Conservation (phyloP, 53 echinoderm and acorn worm species). For the Paracentrotus lividus region DNA sequence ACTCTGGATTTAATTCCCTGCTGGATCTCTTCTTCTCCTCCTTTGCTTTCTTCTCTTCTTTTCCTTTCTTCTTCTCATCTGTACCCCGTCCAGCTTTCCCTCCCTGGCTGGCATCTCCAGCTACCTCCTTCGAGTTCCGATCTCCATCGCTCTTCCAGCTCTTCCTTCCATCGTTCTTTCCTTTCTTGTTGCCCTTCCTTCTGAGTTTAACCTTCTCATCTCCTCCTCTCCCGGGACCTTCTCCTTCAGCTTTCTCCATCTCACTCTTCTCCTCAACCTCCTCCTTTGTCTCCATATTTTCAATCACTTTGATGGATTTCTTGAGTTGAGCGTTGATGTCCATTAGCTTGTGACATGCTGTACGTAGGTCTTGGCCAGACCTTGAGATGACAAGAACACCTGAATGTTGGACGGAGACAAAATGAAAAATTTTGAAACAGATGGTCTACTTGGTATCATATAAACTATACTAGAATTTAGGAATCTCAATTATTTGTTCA, state of each 20-base stretch:
- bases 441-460: too few relatives aligned
- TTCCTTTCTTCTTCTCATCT: constrained; percentile 44
- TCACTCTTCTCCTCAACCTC: constrained; percentile 82
- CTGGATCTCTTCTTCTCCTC: constrained; percentile 56
- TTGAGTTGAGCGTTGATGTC: constrained; percentile 92
- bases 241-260: constrained; percentile 75
- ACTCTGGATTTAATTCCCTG: constrained; percentile 19
- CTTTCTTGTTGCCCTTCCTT: constrained; percentile 56
- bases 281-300: constrained; percentile 90
- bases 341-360: constrained; percentile 88
- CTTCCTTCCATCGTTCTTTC: constrained; percentile 61
- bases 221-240: constrained; percentile 46
- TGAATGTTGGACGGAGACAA: background rate
- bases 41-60: constrained; percentile 33
- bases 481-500: too few relatives aligned
- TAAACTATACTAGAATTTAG: too few relatives aligned
- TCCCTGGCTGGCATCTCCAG: background rate
- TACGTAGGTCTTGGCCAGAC: constrained; percentile 79
- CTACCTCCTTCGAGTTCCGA: constrained; percentile 51
- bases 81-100: background rate
- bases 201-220: constrained; percentile 41
- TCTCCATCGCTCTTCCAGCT: constrained; percentile 71
- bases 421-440: too few relatives aligned
- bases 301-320: constrained; percentile 86
- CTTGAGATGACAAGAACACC: constrained; percentile 93